Evolutionary conservation across 2,888 invertebrate species (phyloP), one percentile per base, ranked within the genome.

Genomic region (Chrysolina oricalcia): DNA sequence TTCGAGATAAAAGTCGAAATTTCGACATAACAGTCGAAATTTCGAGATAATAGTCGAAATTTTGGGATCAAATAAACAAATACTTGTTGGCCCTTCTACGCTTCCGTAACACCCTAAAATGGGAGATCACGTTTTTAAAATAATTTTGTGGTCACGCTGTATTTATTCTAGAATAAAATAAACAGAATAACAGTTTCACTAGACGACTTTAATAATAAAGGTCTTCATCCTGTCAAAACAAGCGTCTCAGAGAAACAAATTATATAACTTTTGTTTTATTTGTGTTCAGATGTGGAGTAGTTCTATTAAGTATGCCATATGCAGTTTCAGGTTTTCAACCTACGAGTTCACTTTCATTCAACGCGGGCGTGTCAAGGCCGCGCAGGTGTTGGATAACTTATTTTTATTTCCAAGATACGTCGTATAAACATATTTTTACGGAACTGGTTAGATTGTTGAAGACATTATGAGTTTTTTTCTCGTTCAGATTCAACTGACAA

Each of bases 241-340:
- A 35, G 35, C 35, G 35, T 35, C 35, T 48, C 17, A 17, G 17
- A n/a, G 17, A 17, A 56, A 56, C 23, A 56, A 56, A 13, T 56
- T 56, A 5, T 13, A 6, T 46, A 15, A 46, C 15, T n/a, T 46
- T 46, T 46, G 19, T 56, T 56, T 4, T 19, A 19, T 23, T 56
- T 5, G 23, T 56, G 10, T 21, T 56, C 21, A 23, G 13, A 56
- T 56, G 23, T 23, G 23, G 19, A 56, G 23, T 23, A 23, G 56
- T 21, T 56, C 23, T 21, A 56, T 56, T 13, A 56, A 11, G 21
- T 23, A 23, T 56, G 4, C 53, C 21, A 13, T 21, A 11, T 56
- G 56, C 13, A 56, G 15, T 56, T 56, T 56, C 56, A 56, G 56
- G 23, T 56, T 56, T 56, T 21, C 56, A 56, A 56, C 56, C 56